These are phyloP conservation scores for Orthosia cruda DNA, from an alignment of 2,888 invertebrate species.

Conservation along the genomic window DNA sequence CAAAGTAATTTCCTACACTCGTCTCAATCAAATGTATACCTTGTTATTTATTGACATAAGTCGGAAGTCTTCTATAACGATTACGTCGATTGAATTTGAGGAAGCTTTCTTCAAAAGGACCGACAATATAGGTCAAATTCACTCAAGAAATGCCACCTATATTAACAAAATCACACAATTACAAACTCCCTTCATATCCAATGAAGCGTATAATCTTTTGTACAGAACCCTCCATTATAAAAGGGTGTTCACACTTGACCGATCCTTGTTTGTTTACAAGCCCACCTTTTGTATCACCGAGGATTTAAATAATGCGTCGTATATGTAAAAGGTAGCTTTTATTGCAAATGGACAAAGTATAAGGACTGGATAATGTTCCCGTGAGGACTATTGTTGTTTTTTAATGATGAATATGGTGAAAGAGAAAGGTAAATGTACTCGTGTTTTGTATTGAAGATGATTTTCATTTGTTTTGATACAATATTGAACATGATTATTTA, in stretches of 20 bases:
- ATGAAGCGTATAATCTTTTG: slow-evolving; percentile 72
- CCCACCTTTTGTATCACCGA: slow-evolving; percentile 63
- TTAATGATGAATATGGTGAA: slow-evolving; percentile 27
- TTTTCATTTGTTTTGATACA: slow-evolving; percentile 4
- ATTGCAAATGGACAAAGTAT: slow-evolving; percentile 60
- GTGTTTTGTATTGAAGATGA: slow-evolving; percentile 8
- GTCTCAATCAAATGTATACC: too few relatives aligned
- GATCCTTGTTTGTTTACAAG: slow-evolving; percentile 63
- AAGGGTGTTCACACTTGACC: slow-evolving; percentile 70
- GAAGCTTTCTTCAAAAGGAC: not conserved
- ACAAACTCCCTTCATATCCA: slow-evolving; percentile 59
- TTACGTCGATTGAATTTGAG: not conserved
- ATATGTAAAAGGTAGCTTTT: slow-evolving; percentile 66
- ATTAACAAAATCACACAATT: slow-evolving; percentile 54
- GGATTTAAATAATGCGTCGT: slow-evolving; percentile 68
- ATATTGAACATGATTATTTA: not conserved
- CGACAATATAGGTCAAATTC: not conserved
- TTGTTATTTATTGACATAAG: too few relatives aligned
- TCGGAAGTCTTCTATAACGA: not conserved
- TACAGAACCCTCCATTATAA: slow-evolving; percentile 64
- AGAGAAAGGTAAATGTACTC: not conserved
- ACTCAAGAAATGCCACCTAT: slow-evolving; percentile 5
- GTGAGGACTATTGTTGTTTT: slow-evolving; percentile 42
- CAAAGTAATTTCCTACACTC: too few relatives aligned
- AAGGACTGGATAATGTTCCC: slow-evolving; percentile 43